Evolutionary conservation across 1,140 invertebrate species (phyloP).

Genomic region (Drosophila saltans): DNA sequence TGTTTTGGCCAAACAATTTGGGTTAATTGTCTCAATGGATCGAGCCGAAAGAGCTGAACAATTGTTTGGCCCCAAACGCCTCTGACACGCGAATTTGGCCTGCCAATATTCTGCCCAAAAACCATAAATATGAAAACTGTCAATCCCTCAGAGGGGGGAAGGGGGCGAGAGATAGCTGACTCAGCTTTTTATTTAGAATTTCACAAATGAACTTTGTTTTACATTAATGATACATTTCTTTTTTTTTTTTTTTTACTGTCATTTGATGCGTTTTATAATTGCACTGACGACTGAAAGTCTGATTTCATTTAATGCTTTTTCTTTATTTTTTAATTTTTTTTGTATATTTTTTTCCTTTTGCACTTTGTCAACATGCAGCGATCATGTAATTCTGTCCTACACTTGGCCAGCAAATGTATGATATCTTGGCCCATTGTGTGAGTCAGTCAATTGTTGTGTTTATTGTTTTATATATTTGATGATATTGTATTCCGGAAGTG

Average conservation of each 20-base stretch:
- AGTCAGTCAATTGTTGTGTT: slow-evolving; percentile 39
- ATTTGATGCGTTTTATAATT: slow-evolving; percentile 51
- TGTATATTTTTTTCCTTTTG: not conserved
- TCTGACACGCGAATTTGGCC: slow-evolving; percentile 62
- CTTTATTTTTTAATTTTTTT: slow-evolving; percentile 35
- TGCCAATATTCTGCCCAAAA: slow-evolving; percentile 41
- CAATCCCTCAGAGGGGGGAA: slow-evolving; percentile 19
- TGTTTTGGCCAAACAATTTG: slow-evolving; percentile 65
- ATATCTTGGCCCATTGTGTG: slow-evolving; percentile 36
- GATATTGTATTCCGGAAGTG: slow-evolving; percentile 42
- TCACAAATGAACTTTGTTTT: slow-evolving; percentile 50
- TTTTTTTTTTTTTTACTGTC: not conserved
- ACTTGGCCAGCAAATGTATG: slow-evolving; percentile 32
- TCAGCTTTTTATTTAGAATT: slow-evolving; percentile 42
- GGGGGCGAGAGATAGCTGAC: slow-evolving; percentile 36
- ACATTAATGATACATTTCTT: slow-evolving; percentile 53
- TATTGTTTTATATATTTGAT: slow-evolving; percentile 19
- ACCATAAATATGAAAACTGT: slow-evolving; percentile 37
- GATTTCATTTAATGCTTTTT: slow-evolving; percentile 9
- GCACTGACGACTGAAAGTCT: slow-evolving; percentile 42
- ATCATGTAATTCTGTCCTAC: slow-evolving; percentile 38
- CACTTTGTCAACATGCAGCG: slow-evolving; percentile 29
- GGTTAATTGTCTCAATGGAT: slow-evolving; percentile 73
- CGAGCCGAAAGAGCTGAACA: slow-evolving; percentile 33
- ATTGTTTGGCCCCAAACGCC: slow-evolving; percentile 71